Evolutionary conservation across 2,888 invertebrate genomes (phyloP).

Genomic region (Melanotus villosus): DNA sequence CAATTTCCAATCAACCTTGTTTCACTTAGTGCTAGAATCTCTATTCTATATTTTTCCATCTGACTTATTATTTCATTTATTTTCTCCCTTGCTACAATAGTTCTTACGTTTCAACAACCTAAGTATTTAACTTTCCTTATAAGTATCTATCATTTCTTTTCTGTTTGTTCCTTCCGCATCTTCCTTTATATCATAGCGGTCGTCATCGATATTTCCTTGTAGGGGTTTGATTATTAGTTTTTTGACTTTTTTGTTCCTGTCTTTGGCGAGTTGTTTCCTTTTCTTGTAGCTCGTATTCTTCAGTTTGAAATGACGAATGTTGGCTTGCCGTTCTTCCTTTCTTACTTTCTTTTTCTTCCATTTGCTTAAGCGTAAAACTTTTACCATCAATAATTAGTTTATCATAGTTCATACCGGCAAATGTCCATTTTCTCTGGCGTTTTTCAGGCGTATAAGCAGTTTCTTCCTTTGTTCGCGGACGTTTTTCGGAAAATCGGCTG

Average conservation of each 20-base stretch:
- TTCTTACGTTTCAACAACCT: slow-evolving; percentile 1
- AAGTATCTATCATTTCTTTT: slow-evolving; percentile 1
- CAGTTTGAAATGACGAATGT: neutral
- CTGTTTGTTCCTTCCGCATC: too few species aligned
- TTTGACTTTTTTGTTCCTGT: slow-evolving; percentile 1
- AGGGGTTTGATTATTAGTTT: neutral
- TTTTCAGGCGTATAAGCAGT: neutral
- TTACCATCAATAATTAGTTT: neutral
- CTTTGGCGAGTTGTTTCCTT: too few species aligned
- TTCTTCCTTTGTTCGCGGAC: neutral
- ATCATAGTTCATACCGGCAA: neutral
- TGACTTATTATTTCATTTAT: neutral
- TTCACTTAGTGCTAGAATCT: neutral
- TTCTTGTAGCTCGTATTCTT: too few species aligned
- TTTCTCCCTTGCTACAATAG: neutral
- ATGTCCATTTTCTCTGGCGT: neutral
- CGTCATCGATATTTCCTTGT: neutral
- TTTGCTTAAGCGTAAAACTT: neutral
- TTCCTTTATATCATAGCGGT: neutral
- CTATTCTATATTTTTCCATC: slow-evolving; percentile 1
- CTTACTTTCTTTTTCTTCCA: neutral
- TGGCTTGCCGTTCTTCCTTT: neutral
- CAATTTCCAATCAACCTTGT: neutral
- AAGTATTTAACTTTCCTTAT: slow-evolving; percentile 1
- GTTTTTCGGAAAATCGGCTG: slow-evolving; percentile 1